Conservation (phyloP, 2,113 vertebrate genomes). For the Condylura cristata region DNA sequence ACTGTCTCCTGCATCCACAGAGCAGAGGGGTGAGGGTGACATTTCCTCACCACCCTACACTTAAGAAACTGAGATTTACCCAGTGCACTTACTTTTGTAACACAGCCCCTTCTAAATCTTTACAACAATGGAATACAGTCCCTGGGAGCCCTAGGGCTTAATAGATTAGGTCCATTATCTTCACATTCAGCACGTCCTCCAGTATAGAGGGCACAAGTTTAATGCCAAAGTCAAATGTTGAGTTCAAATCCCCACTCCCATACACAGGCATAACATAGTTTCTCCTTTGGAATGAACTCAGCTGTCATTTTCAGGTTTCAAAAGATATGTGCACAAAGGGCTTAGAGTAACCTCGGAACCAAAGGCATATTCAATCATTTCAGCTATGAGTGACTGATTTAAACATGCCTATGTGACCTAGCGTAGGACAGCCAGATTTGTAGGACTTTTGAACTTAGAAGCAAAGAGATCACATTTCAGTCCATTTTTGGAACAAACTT, state of each 20-base stretch:
- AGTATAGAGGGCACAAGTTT: neutral
- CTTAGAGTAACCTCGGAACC: neutral
- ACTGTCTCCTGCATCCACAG: neutral
- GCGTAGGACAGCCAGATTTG: neutral
- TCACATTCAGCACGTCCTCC: neutral
- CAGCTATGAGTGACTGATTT: neutral
- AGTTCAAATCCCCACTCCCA: neutral
- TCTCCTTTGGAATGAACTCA: neutral
- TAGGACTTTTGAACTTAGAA: neutral
- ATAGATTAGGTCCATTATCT: neutral
- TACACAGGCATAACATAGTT: neutral
- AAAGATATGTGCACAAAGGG: neutral
- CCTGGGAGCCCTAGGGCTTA: neutral
- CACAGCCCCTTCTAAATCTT: neutral
- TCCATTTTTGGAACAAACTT: neutral
- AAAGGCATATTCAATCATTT: neutral
- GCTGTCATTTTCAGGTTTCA: neutral
- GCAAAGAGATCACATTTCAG: neutral
- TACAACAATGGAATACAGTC: neutral
- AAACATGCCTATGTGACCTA: neutral
- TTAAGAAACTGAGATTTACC: neutral
- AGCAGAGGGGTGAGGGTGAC: neutral
- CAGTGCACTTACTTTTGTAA: neutral
- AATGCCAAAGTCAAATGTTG: neutral
- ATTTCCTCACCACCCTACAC: neutral